Base-by-base conservation (phyloP, 2,797 vertebrate genomes). In the Trachops cirrhosus region DNA sequence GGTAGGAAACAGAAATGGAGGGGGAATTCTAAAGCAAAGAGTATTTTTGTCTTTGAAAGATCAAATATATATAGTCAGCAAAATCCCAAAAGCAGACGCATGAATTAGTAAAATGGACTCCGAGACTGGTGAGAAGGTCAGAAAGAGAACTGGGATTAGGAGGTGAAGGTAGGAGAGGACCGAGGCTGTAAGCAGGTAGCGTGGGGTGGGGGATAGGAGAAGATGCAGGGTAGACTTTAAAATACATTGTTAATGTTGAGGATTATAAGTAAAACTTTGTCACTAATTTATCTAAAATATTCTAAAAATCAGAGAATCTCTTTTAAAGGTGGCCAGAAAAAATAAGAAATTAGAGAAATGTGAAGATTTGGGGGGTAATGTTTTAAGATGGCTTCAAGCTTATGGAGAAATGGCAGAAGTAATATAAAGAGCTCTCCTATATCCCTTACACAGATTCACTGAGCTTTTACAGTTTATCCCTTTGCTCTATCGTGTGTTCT, bases 1-100 rank as follows among this genome's bases (percentile, higher is more conserved):
- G 34, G 52, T 48, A 86, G 87, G 68, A 97, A 96, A 93, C 70
- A 96, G 94, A 95, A 88, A 94, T n/a, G 86, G 44, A 93, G 46
- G 11, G 29, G 62, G 95, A 84, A 94, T 1, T 41, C 92, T 14
- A 91, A 57, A 92, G 79, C 19, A 59, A 32, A 62, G 24, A 34
- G 24, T 75, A 78, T 86, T 92, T 96, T 93, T 92, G 82, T 68
- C 79, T 52, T 4, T 87, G 37, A 71, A 88, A 94, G 89, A 78
- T 64, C 80, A 83, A 93, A 88, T 34, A 79, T 4, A 41, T 74
- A 73, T 88, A 89, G 37, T 89, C 92, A 93, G 89, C 54, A 94
- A 78, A 83, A 88, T 84, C 78, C 16, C 21, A 79, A 92, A 82
- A 59, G 32, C 10, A 6, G 44, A 6, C 68, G 46, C 26, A 90